These are phyloP conservation scores for Turdus rufiventris DNA, from an alignment of 2,113 vertebrate genomes.

Conservation along the genomic window DNA sequence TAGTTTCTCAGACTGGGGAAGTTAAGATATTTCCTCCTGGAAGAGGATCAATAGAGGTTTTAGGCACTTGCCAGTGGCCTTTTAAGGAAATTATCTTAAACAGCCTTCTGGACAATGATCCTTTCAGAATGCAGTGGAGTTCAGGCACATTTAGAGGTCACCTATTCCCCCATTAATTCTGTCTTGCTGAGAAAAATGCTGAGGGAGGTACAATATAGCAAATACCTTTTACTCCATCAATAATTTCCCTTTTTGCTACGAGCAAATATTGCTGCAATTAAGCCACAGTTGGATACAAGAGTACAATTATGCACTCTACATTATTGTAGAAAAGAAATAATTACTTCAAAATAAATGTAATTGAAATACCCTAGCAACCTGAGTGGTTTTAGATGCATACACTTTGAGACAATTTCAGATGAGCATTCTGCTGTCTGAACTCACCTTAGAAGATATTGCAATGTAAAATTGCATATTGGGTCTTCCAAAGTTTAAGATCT, in stretches of 20 bases:
- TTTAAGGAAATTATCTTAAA: slow-evolving; percentile 44
- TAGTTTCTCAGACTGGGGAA: not conserved
- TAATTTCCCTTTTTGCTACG: slow-evolving; percentile 36
- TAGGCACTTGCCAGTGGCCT: not conserved
- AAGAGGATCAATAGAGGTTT: slow-evolving; percentile 10
- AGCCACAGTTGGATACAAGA: slow-evolving; percentile 41
- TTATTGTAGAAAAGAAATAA: slow-evolving; percentile 40
- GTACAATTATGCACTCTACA: not conserved
- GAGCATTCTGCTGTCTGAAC: not conserved
- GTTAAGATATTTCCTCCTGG: slow-evolving; percentile 1
- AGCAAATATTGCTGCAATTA: slow-evolving; percentile 44
- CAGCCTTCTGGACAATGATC: slow-evolving; percentile 16
- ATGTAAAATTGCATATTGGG: not conserved
- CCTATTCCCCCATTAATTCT: not conserved
- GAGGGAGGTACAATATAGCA: not conserved
- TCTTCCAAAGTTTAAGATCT: slow-evolving; percentile 30
- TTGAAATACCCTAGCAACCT: not conserved
- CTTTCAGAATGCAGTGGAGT: not conserved
- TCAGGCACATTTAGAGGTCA: slow-evolving; percentile 45
- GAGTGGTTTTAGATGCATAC: not conserved
- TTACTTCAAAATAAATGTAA: slow-evolving; percentile 33
- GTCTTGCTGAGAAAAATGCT: slow-evolving; percentile 47
- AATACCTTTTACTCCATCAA: slow-evolving; percentile 9
- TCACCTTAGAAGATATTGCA: not conserved
- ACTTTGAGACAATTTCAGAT: not conserved